Conservation (phyloP, 35 echinoderm and acorn worm genomes). For the Anneissia japonica region DNA sequence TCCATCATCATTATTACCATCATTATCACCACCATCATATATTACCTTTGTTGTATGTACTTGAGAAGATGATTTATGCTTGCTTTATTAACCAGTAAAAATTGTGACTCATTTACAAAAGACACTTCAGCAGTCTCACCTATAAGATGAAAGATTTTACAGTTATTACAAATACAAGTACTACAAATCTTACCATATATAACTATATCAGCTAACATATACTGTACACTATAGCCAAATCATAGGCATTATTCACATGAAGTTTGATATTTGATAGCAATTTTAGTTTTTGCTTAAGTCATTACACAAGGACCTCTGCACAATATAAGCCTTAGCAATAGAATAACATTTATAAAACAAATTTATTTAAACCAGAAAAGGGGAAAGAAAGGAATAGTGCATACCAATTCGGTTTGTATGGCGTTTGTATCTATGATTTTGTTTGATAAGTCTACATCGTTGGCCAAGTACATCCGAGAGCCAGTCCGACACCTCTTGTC, state of each 20-base stretch:
- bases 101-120: constrained; percentile 35
- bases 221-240: too few species aligned
- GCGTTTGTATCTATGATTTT: constrained; percentile 5
- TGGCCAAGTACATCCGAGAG: constrained; percentile 45
- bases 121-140: constrained; percentile 6
- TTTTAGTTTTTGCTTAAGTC: too few species aligned
- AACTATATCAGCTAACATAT: too few species aligned
- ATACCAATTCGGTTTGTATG: not conserved
- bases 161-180: too few species aligned
- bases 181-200: too few species aligned
- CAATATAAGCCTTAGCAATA: too few species aligned
- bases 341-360: too few species aligned
- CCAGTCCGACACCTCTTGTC: constrained; percentile 59
- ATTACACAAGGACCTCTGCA: too few species aligned
- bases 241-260: too few species aligned
- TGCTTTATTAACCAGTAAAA: constrained; percentile 18
- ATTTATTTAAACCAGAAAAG: not conserved
- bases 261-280: too few species aligned
- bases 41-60: constrained; percentile 11
- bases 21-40: not conserved
- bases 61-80: constrained; percentile 16
- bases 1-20: not conserved
- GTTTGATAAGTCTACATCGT: constrained; percentile 59
- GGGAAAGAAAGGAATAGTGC: not conserved
- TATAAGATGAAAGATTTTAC: not conserved